These are phyloP conservation scores for Drosophila chauvacae DNA, from an alignment of 1,140 invertebrate species.

Conservation along the genomic window DNA sequence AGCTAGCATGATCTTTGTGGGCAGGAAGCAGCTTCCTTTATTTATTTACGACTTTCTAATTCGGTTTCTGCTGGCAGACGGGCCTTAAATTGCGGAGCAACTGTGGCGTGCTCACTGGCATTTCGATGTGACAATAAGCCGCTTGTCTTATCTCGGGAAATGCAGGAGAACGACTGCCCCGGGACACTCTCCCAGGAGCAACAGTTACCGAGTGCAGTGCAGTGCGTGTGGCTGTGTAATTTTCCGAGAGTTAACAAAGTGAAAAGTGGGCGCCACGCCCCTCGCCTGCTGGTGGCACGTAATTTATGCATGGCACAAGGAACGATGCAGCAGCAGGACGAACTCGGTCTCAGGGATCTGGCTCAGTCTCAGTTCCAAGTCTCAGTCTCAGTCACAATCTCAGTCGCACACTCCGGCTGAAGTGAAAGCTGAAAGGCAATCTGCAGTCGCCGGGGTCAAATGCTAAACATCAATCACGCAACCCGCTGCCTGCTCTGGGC, in stretches of 20 bases:
- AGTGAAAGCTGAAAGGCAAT: constrained; percentile 27
- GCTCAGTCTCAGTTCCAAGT: background rate
- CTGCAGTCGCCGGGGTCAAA: constrained; percentile 40
- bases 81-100: background rate
- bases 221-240: constrained; percentile 10
- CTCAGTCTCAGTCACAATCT: background rate
- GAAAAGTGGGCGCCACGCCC: constrained; percentile 19
- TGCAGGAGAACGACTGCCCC: constrained; percentile 5
- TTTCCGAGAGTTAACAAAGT: constrained; percentile 38
- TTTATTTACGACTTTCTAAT: constrained; percentile 6
- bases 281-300: constrained; percentile 24
- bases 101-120: background rate
- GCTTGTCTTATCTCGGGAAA: constrained; percentile 26
- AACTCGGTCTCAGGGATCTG: background rate
- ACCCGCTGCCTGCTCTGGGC: background rate
- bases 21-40: background rate
- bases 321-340: constrained; percentile 38
- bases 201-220: constrained; percentile 10
- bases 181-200: constrained; percentile 3
- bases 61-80: constrained; percentile 3
- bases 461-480: constrained; percentile 59
- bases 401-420: background rate
- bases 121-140: constrained; percentile 8
- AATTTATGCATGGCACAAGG: constrained; percentile 61
- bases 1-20: background rate